phyloP scores from a whole-genome alignment of 1,140 invertebrate species.

The Drosophila ohnishii region DNA sequence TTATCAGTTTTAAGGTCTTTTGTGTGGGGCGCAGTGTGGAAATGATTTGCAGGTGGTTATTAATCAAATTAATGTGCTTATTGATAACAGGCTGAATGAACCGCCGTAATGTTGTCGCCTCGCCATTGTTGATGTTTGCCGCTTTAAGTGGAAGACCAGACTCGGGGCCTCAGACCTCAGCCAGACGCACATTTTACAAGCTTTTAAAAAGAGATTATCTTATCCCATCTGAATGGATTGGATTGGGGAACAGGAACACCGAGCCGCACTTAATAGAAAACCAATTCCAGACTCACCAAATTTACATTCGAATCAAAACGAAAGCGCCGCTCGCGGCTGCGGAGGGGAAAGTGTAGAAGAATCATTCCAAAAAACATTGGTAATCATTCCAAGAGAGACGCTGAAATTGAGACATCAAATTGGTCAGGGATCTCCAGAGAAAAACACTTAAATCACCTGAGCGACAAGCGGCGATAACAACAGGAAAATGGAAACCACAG shows the following conservation, averaged over 20 bases:
- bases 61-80: slow-evolving; percentile 83
- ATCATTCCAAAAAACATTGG: slow-evolving; percentile 31
- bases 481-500: slow-evolving; percentile 34
- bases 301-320: slow-evolving; percentile 59
- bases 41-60: slow-evolving; percentile 83
- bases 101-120: slow-evolving; percentile 55
- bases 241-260: slow-evolving; percentile 50
- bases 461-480: slow-evolving; percentile 71
- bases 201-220: slow-evolving; percentile 73
- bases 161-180: slow-evolving; percentile 7
- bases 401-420: slow-evolving; percentile 74
- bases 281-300: slow-evolving; percentile 48
- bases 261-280: slow-evolving; percentile 71
- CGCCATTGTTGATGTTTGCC: slow-evolving; percentile 37
- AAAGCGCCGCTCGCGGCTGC: slow-evolving; percentile 48
- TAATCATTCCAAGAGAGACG: slow-evolving; percentile 22
- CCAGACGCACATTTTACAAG: slow-evolving; percentile 69
- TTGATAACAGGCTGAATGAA: slow-evolving; percentile 69
- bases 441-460: slow-evolving; percentile 74
- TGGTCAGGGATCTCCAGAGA: slow-evolving; percentile 32
- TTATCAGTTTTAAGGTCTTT: slow-evolving; percentile 60
- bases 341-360: slow-evolving; percentile 13
- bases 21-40: slow-evolving; percentile 65
- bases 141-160: slow-evolving; percentile 51
- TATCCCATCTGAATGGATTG: slow-evolving; percentile 58